Evolutionary conservation across 2,888 invertebrate species (phyloP), one percentile per base, ranked within the genome.

Genomic region (Periphyllus acericola): DNA sequence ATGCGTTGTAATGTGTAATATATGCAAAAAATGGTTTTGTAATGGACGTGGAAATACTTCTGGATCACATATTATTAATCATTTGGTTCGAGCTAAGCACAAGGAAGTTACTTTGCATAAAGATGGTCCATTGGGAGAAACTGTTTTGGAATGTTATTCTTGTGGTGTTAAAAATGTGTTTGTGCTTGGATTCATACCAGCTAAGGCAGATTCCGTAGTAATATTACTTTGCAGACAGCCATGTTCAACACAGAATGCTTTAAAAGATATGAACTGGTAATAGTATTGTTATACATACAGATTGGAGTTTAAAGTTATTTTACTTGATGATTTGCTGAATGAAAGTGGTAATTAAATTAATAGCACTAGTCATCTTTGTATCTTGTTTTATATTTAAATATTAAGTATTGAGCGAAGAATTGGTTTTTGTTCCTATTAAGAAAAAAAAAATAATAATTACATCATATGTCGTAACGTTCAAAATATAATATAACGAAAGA

Each of bases 21-120:
- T 97, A 89, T 99, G 99, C 92, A 98, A 98, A 92, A 99, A 99
- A 92, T 99, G 99, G 99, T 99, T 99, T 92, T 99, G 99, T 92
- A 99, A 99, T 93, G 99, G 99, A 1, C 94, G 99, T 89, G 99
- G 99, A 29, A 98, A 97, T 91, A 99, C 99, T 1, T 98, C 98
- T 0, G 99, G 98, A 46, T 99, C 99, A 80, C 99, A 99, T 91
- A 99, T 99, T 90, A 97, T 99, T 90, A 99, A 99, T 92, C 99
- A 99, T 92, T 93, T 99, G 91, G 99, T 99, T 89, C 94, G 99
- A 90, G 98, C 99, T n/a, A 99, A 99, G 92, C 99, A 99, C 92
- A 99, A 99, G 93, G 99, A 99, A 93, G 99, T 99, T 0, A 98
- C 98, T 0, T 93, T 99, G 79, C 99, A 99, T 91, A 94, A 96